phyloP scores from a whole-genome alignment of 2,797 vertebrate species.

The Oreortyx pictus region DNA sequence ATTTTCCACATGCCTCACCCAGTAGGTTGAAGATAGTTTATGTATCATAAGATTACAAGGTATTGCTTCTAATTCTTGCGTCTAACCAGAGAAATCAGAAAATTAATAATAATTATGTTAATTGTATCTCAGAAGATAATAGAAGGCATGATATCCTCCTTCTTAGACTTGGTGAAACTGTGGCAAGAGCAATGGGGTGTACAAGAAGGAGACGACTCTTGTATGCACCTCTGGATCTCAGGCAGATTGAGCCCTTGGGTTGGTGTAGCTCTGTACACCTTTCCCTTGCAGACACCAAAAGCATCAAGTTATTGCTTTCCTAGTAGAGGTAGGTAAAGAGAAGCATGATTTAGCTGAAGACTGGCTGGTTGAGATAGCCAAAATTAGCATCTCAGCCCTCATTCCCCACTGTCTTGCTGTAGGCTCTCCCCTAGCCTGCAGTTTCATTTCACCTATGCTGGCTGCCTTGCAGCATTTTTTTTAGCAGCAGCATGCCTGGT shows the following conservation, averaged over 20 bases:
- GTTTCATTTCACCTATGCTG: fast-evolving
- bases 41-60: not conserved
- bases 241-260: not conserved
- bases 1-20: not conserved
- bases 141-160: not conserved
- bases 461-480: not conserved
- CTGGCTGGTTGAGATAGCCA: not conserved
- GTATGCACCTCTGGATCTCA: not conserved
- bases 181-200: fast-evolving
- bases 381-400: not conserved
- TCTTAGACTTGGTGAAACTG: not conserved
- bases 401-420: not conserved
- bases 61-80: not conserved
- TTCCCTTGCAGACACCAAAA: not conserved
- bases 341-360: not conserved
- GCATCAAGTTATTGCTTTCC: not conserved
- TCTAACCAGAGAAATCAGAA: not conserved
- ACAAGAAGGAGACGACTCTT: not conserved
- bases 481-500: not conserved
- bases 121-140: not conserved
- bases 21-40: not conserved
- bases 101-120: not conserved
- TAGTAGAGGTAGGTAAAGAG: not conserved
- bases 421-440: not conserved
- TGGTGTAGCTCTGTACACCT: not conserved